Conservation (phyloP, 2,797 vertebrate genomes). For the Bradypus variegatus region DNA sequence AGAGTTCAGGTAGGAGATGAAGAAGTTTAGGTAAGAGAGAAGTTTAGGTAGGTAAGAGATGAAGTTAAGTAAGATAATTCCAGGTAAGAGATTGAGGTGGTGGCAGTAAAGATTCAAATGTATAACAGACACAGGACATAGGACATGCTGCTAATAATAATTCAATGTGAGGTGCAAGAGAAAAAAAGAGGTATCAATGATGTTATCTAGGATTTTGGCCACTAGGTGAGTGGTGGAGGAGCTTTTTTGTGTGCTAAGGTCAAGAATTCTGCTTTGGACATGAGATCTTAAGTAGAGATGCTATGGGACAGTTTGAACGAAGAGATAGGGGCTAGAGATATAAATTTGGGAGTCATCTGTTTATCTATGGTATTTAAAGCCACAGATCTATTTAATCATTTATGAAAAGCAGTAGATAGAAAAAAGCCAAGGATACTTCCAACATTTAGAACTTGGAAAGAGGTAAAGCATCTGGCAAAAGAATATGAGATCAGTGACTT, state of each 20-base stretch:
- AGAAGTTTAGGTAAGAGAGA: too few species aligned
- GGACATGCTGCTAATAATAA: background rate
- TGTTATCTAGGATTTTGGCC: background rate
- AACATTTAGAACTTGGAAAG: background rate
- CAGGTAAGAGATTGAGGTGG: background rate
- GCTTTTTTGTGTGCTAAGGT: background rate
- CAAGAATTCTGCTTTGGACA: background rate
- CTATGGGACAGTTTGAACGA: background rate
- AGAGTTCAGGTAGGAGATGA: background rate
- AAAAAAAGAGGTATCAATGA: background rate
- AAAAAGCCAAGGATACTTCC: background rate
- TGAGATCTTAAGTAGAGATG: background rate
- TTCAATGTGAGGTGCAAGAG: background rate
- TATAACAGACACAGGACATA: background rate
- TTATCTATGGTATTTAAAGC: background rate
- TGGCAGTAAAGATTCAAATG: conserved; percentile 1
- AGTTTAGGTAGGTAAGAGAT: too few species aligned
- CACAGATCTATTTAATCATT: background rate
- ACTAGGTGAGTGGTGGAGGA: background rate
- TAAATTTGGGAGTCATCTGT: background rate
- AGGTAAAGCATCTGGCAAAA: background rate
- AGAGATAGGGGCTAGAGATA: background rate
- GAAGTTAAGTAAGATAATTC: too few species aligned
- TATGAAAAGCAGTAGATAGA: background rate
- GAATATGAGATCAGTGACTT: background rate